Conservation (phyloP, 1,140 invertebrate species). For the Drosophila ohnishii region DNA sequence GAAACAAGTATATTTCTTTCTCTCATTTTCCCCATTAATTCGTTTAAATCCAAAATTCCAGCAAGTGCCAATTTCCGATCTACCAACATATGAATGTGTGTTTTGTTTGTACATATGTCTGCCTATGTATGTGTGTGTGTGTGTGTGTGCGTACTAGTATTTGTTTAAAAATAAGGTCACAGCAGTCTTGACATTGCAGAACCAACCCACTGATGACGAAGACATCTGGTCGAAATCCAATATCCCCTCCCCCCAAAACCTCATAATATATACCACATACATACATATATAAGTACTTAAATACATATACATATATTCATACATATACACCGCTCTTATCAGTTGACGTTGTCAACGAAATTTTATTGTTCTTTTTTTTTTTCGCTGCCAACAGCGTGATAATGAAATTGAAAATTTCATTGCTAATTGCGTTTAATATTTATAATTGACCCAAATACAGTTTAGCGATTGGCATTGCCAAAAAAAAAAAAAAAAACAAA, state of each 20-base stretch:
- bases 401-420: slow-evolving; percentile 83
- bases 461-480: slow-evolving; percentile 68
- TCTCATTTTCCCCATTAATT: background rate
- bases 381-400: slow-evolving; percentile 55
- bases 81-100: background rate
- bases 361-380: slow-evolving; percentile 8
- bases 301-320: too few relatives aligned
- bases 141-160: background rate
- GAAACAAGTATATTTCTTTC: background rate
- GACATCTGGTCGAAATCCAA: slow-evolving; percentile 5
- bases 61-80: slow-evolving; percentile 10
- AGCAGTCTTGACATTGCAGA: slow-evolving; percentile 73
- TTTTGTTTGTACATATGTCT: background rate
- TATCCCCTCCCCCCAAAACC: background rate
- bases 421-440: slow-evolving; percentile 82
- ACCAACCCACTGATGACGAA: slow-evolving; percentile 38
- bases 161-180: slow-evolving; percentile 67
- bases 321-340: slow-evolving; percentile 42
- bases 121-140: background rate
- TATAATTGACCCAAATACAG: slow-evolving; percentile 78
- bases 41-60: background rate
- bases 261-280: background rate
- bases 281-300: background rate
- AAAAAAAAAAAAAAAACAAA: slow-evolving; percentile 43
- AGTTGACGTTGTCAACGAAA: slow-evolving; percentile 51